Evolutionary conservation across 2,888 invertebrate genomes (phyloP).

Genomic region (Artemia sinica): DNA sequence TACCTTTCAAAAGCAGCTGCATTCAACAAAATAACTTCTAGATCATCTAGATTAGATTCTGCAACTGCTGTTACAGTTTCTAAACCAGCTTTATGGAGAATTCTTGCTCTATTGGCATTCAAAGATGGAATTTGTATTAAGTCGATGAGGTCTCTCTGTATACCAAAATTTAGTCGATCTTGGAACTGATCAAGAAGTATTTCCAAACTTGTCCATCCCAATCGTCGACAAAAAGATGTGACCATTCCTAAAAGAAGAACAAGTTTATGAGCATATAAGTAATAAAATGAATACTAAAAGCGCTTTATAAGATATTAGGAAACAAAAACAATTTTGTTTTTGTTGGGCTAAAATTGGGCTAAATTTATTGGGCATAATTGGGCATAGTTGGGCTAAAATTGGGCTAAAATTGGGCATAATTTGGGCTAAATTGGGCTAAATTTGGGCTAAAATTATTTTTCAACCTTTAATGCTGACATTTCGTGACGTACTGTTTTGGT

Average conservation of each 20-base stretch:
- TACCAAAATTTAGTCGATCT: slow-evolving; percentile 79
- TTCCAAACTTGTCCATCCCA: slow-evolving; percentile 83
- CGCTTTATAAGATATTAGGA: background rate
- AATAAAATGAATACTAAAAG: background rate
- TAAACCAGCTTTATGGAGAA: slow-evolving; percentile 61
- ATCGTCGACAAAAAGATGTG: slow-evolving; percentile 75
- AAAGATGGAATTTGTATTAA: slow-evolving; percentile 65
- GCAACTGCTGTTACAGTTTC: slow-evolving; percentile 62
- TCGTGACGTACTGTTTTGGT: no score
- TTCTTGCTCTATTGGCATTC: slow-evolving; percentile 65
- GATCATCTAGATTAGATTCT: slow-evolving; percentile 43
- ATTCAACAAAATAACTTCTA: slow-evolving; percentile 59
- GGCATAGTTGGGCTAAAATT: no score
- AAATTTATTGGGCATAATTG: no score
- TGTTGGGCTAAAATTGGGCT: no score
- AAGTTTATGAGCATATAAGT: slow-evolving; percentile 17
- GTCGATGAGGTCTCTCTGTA: slow-evolving; percentile 77
- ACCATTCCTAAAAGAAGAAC: slow-evolving; percentile 57
- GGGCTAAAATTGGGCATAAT: no score
- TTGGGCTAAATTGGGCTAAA: no score
- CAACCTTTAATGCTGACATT: no score
- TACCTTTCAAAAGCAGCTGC: slow-evolving; percentile 65
- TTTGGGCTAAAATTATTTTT: no score
- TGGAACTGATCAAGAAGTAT: slow-evolving; percentile 80
- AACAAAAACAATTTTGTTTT: no score